Percentiles rank a stretch among this genome's conserved stretches.
Evolutionary conservation across 64 coral and sea anemone genomes (phyloP).

Genomic region (Dendronephthya gigantea): DNA sequence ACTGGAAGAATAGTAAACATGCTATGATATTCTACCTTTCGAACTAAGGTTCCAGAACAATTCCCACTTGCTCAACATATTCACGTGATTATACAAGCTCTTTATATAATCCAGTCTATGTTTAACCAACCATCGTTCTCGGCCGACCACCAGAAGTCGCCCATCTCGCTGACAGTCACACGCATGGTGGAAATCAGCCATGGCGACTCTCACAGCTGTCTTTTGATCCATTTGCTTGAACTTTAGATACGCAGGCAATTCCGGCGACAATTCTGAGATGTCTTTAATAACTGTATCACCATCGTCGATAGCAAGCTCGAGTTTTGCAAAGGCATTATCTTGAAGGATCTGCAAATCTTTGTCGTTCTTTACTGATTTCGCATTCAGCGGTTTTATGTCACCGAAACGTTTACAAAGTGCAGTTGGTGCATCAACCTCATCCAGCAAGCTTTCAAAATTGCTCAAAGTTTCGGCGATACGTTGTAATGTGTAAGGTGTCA

Average conservation of each 20-base stretch:
- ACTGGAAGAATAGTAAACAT: too few species aligned
- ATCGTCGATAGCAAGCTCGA: not conserved
- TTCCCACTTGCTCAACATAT: constrained; percentile 6
- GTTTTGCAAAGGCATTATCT: not conserved
- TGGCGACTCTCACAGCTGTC: not conserved
- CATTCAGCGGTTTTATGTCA: not conserved
- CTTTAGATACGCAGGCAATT: not conserved
- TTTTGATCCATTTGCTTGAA: not conserved
- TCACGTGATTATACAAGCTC: constrained; percentile 12
- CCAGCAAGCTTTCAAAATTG: not conserved
- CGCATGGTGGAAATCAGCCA: not conserved
- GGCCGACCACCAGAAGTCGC: not conserved
- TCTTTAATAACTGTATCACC: not conserved
- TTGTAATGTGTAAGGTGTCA: not conserved
- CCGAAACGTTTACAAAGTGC: not conserved
- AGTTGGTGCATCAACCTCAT: not conserved
- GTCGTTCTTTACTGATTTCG: not conserved
- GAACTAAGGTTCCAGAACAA: not conserved
- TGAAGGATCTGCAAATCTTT: not conserved
- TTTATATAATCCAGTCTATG: not conserved
- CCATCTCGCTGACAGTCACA: not conserved
- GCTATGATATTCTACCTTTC: not conserved
- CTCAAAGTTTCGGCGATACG: not conserved
- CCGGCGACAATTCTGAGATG: not conserved
- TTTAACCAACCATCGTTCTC: not conserved